These are phyloP conservation scores for Steatornis caripensis DNA, from an alignment of 2,113 vertebrate species.

Conservation along the genomic window DNA sequence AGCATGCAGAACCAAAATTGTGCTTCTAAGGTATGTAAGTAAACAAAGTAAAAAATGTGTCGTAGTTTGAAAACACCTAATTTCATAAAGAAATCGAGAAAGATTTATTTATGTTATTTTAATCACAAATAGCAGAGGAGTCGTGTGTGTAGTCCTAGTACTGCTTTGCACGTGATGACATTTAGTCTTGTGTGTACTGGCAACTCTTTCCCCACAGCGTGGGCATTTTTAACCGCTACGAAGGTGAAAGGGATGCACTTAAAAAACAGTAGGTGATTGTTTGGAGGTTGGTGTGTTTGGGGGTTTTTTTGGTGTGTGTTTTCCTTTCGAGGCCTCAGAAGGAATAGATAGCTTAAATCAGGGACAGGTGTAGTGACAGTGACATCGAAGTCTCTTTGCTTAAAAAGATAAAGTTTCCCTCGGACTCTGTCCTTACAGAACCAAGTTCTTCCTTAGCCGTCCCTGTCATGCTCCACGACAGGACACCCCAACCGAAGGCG, in stretches of 20 bases:
- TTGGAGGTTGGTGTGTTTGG: neutral
- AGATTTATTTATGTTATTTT: neutral
- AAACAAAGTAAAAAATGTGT: neutral
- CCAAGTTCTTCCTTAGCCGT: neutral
- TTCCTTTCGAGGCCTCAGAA: neutral
- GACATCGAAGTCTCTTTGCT: neutral
- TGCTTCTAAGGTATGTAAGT: neutral
- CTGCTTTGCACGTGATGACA: neutral
- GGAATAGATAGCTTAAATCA: neutral
- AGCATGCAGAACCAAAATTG: neutral
- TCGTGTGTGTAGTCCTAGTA: neutral
- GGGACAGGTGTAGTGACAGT: neutral
- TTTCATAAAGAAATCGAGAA: neutral
- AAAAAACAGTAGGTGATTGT: neutral
- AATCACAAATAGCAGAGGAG: neutral
- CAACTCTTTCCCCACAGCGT: neutral
- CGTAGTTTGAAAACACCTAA: neutral
- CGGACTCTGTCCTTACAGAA: neutral
- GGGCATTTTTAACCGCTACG: neutral
- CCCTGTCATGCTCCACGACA: neutral
- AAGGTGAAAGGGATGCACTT: neutral
- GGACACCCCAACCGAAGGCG: rapidly evolving
- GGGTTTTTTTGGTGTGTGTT: neutral
- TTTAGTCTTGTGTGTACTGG: neutral
- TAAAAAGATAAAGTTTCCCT: neutral